phyloP scores from a whole-genome alignment of 92 coral and sea anemone species.

The Epizoanthus illoricatus region DNA sequence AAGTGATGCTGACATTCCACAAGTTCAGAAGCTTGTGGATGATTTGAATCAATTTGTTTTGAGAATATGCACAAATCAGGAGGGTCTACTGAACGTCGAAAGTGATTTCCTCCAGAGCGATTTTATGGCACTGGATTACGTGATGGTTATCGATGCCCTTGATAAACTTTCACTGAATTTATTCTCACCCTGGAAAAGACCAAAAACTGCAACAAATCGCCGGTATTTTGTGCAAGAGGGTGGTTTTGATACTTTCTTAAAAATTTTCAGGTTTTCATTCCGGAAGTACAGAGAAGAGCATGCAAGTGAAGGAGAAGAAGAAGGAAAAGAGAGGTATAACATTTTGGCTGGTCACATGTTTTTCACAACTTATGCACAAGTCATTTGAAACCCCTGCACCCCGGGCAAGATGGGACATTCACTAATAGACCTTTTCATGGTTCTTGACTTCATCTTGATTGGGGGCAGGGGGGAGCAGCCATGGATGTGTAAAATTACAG shows the following conservation, averaged over 20 bases:
- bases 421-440: no score
- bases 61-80: slow-evolving; percentile 4
- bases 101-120: background rate
- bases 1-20: slow-evolving; percentile 25
- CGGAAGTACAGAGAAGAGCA: slow-evolving; percentile 5
- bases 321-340: background rate
- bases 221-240: slow-evolving; percentile 49
- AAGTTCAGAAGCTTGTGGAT: slow-evolving; percentile 1
- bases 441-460: no score
- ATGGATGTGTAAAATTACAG: no score
- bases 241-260: slow-evolving; percentile 35
- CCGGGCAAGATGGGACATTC: no score
- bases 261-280: slow-evolving; percentile 34
- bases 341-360: no score
- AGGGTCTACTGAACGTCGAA: background rate
- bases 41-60: slow-evolving; percentile 14
- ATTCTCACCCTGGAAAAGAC: slow-evolving; percentile 46
- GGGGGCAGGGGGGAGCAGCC: no score
- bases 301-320: background rate
- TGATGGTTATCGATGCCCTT: slow-evolving; percentile 22
- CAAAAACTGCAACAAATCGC: slow-evolving; percentile 36
- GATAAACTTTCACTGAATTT: slow-evolving; percentile 12
- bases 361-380: no score
- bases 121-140: background rate
- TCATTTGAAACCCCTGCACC: no score